Conservation (phyloP, 2,888 invertebrate genomes). For the Drosophila prostipennis region DNA sequence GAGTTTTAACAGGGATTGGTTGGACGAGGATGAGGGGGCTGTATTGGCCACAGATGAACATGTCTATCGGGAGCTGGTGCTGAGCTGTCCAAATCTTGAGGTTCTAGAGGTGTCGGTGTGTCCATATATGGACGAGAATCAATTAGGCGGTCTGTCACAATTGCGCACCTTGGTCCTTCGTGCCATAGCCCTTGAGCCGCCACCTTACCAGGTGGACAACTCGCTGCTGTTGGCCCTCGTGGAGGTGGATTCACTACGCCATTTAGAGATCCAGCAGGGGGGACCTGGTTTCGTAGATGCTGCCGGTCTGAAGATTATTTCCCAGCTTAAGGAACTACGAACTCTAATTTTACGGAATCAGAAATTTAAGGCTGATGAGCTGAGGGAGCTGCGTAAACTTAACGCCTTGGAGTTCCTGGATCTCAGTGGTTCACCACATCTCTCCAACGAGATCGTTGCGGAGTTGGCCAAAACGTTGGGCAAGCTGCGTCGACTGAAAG, state of each 20-base stretch:
- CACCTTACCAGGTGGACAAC: background rate
- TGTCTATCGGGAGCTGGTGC: background rate
- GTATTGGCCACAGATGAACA: background rate
- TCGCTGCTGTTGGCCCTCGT: background rate
- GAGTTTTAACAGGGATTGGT: background rate
- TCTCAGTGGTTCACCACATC: background rate
- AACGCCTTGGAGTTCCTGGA: background rate
- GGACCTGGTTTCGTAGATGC: background rate
- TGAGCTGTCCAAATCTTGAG: background rate
- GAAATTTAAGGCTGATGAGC: background rate
- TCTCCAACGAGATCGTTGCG: background rate
- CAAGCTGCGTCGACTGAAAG: background rate
- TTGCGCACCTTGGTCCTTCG: background rate
- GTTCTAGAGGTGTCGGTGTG: background rate
- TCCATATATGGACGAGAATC: background rate
- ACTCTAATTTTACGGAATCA: background rate
- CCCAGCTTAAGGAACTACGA: background rate
- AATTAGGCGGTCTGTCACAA: background rate
- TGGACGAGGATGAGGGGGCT: background rate
- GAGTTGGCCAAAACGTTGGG: background rate
- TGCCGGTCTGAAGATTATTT: background rate
- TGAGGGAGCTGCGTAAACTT: background rate
- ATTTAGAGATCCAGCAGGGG: background rate
- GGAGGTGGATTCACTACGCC: background rate
- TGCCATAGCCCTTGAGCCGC: background rate